These are phyloP conservation scores for Pelagia noctiluca DNA, from an alignment of 30 jellyfish, hydroid and myxozoan genomes.

Conservation along the genomic window DNA sequence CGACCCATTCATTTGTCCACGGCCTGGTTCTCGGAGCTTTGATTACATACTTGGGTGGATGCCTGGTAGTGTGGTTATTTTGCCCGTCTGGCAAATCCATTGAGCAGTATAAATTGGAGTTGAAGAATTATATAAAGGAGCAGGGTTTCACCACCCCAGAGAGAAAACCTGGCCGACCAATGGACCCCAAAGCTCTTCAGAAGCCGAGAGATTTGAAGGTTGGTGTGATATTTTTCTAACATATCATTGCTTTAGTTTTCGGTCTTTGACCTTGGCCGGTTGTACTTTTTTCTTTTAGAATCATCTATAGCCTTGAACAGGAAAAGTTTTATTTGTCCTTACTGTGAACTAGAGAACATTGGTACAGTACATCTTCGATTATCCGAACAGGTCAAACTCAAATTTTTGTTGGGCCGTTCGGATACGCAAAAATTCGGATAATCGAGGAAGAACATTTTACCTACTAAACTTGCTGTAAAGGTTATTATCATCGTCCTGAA, in stretches of 20 bases:
- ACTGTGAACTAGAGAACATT: too few relatives aligned
- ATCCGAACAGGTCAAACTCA: too few relatives aligned
- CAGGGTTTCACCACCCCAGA: slow-evolving; percentile 39
- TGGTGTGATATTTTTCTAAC: neutral
- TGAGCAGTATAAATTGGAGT: slow-evolving; percentile 79
- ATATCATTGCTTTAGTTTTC: slow-evolving; percentile 4
- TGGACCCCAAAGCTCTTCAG: slow-evolving; percentile 72
- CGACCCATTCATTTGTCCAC: slow-evolving; percentile 33
- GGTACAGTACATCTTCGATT: too few relatives aligned
- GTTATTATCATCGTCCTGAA: too few relatives aligned
- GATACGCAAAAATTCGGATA: too few relatives aligned
- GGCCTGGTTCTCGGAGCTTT: slow-evolving; percentile 78
- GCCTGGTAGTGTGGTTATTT: slow-evolving; percentile 77
- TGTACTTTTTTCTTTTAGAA: too few relatives aligned
- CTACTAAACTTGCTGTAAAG: too few relatives aligned
- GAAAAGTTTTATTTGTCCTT: too few relatives aligned
- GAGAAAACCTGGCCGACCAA: slow-evolving; percentile 45
- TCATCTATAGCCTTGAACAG: too few relatives aligned
- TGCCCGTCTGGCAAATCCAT: slow-evolving; percentile 93
- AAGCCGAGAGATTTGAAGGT: slow-evolving; percentile 98
- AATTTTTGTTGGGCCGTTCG: too few relatives aligned
- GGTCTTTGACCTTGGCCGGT: too few relatives aligned
- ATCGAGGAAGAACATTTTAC: too few relatives aligned
- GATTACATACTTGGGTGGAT: slow-evolving; percentile 78
- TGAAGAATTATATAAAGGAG: slow-evolving; percentile 66